These are phyloP conservation scores for Halictus ligatus DNA, from an alignment of 2,888 invertebrate genomes.

Conservation along the genomic window DNA sequence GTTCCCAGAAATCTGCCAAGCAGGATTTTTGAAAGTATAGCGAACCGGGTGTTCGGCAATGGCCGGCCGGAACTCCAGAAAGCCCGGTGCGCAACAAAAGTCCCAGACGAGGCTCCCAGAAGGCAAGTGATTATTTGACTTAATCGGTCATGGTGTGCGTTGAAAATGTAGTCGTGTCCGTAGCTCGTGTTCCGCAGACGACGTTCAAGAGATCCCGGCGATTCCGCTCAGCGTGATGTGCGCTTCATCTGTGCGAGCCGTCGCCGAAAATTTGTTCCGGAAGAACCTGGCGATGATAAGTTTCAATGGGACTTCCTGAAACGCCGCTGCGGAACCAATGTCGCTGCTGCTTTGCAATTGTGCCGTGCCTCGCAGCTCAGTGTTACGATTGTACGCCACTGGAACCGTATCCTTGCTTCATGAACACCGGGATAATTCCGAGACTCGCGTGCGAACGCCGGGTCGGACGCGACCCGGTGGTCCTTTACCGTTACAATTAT, in stretches of 20 bases:
- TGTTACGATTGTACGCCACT: neutral
- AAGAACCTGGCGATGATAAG: slow-evolving; percentile 30
- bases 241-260: neutral
- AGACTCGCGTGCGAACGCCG: neutral
- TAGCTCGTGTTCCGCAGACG: slow-evolving; percentile 52
- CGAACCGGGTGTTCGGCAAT: slow-evolving; percentile 8
- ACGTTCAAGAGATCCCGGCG: slow-evolving; percentile 26
- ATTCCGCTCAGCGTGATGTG: slow-evolving; percentile 54
- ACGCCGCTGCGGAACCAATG: slow-evolving; percentile 4
- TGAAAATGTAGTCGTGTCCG: slow-evolving; percentile 26
- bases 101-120: slow-evolving; percentile 30
- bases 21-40: neutral
- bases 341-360: neutral
- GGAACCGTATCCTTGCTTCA: neutral
- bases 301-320: slow-evolving; percentile 5
- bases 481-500: neutral
- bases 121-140: slow-evolving; percentile 69
- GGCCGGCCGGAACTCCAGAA: neutral
- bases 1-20: too few relatives aligned
- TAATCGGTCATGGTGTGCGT: slow-evolving; percentile 61
- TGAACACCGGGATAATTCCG: neutral
- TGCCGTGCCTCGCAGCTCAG: neutral
- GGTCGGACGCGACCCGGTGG: neutral
- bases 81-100: slow-evolving; percentile 15
- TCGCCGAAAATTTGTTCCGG: slow-evolving; percentile 43